Evolutionary conservation across 2,888 invertebrate species (phyloP).

Genomic region (Spodoptera exigua): DNA sequence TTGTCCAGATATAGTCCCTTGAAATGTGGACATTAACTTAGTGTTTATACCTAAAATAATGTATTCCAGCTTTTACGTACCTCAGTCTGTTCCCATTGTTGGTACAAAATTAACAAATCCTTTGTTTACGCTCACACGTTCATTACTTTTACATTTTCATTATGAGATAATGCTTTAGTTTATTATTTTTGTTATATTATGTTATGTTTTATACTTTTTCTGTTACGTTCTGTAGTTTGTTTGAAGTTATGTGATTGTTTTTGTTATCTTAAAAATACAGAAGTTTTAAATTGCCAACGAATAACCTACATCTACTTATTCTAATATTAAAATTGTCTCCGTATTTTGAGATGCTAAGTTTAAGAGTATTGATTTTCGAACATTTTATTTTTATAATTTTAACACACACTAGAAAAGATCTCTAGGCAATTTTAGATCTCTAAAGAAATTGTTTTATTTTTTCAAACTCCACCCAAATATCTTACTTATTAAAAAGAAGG

Average conservation of each 20-base stretch:
- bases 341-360: too few relatives aligned
- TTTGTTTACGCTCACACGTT: conserved; percentile 53
- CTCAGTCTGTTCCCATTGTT: conserved; percentile 43
- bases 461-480: too few relatives aligned
- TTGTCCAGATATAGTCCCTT: conserved; percentile 16
- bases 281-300: conserved; percentile 5
- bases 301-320: too few relatives aligned
- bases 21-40: conserved; percentile 3
- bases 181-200: conserved; percentile 45
- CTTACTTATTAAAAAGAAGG: too few relatives aligned
- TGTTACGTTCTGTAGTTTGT: conserved; percentile 14
- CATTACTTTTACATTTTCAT: conserved; percentile 52
- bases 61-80: conserved; percentile 38
- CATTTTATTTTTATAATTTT: not conserved
- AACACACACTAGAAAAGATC: not conserved
- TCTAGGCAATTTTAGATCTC: too few relatives aligned
- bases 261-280: conserved; percentile 12
- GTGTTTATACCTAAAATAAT: conserved; percentile 33
- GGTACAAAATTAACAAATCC: conserved; percentile 49
- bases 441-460: too few relatives aligned
- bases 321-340: too few relatives aligned
- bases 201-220: too few relatives aligned
- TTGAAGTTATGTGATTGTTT: conserved; percentile 37
- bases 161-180: conserved; percentile 47
- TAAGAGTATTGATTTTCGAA: too few relatives aligned